These are phyloP conservation scores for Diplodus sargus DNA, from an alignment of 2,797 vertebrate species.

Conservation along the genomic window DNA sequence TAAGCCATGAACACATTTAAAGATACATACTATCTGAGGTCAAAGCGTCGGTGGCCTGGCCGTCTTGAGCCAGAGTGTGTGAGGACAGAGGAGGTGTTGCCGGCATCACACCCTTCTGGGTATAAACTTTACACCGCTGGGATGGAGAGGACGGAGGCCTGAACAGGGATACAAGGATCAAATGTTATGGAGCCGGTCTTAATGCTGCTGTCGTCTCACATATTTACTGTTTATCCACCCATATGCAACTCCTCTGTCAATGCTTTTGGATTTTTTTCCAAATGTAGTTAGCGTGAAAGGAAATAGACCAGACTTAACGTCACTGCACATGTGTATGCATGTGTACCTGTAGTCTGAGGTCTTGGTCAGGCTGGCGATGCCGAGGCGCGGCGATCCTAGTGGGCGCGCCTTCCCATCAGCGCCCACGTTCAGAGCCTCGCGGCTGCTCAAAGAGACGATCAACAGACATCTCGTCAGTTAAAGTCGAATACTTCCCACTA, in stretches of 20 bases:
- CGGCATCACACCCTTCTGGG: constrained; percentile 95
- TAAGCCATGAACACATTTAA: constrained; percentile 9
- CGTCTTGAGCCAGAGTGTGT: constrained; percentile 85
- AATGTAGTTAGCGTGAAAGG: background rate
- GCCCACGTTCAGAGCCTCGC: constrained; percentile 88
- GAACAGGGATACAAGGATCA: constrained; percentile 19
- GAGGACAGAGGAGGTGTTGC: constrained; percentile 85
- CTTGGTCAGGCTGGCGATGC: constrained; percentile 95
- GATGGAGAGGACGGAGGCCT: constrained; percentile 93
- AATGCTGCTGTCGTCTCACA: background rate
- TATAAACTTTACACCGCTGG: constrained; percentile 95
- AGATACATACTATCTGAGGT: constrained; percentile 77
- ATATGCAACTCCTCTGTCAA: background rate
- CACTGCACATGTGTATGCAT: background rate
- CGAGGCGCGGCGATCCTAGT: constrained; percentile 94
- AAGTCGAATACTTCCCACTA: background rate
- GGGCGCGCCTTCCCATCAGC: constrained; percentile 91
- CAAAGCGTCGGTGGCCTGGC: constrained; percentile 67
- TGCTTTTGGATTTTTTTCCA: background rate
- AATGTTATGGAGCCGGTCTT: background rate
- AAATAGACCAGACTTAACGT: background rate
- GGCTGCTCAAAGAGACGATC: constrained; percentile 73
- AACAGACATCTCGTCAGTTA: background rate
- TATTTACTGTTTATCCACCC: background rate
- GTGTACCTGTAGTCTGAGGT: constrained; percentile 92